Conservation (phyloP, 1,140 invertebrate genomes). For the Atta colombica region DNA sequence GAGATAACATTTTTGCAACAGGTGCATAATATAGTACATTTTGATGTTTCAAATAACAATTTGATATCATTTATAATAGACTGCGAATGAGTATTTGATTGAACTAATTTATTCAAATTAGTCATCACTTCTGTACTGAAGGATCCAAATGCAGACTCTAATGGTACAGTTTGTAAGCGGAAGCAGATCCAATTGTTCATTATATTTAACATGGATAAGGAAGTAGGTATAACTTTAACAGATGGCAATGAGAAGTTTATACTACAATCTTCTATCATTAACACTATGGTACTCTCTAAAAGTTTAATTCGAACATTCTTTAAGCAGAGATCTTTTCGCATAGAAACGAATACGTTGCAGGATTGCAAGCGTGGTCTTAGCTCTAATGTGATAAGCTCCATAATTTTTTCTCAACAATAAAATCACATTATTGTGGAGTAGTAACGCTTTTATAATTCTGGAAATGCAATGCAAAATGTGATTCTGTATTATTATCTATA, state of each 20-base stretch:
- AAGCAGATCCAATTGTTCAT: constrained; percentile 82
- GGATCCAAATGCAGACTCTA: constrained; percentile 79
- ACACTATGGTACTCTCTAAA: constrained; percentile 75
- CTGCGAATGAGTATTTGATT: constrained; percentile 29
- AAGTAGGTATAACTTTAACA: constrained; percentile 80
- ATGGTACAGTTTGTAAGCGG: constrained; percentile 80
- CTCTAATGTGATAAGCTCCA: constrained; percentile 83
- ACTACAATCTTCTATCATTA: constrained; percentile 71
- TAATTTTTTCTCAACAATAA: constrained; percentile 49
- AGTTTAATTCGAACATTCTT: constrained; percentile 77
- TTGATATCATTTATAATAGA: constrained; percentile 51
- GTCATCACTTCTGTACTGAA: constrained; percentile 80
- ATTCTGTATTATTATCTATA: background rate
- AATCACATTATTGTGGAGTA: background rate
- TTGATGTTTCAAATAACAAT: constrained; percentile 65
- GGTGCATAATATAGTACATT: constrained; percentile 73
- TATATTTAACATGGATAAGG: constrained; percentile 79
- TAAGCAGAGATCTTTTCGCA: constrained; percentile 68
- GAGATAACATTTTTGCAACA: constrained; percentile 80
- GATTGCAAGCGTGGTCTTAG: constrained; percentile 80
- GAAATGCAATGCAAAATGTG: constrained; percentile 11
- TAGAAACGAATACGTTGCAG: constrained; percentile 80
- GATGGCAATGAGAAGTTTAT: constrained; percentile 71
- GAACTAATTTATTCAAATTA: constrained; percentile 3
- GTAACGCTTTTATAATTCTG: background rate